Evolutionary conservation across 2,888 invertebrate species (phyloP).

Genomic region (Trissoscelio sp.): DNA sequence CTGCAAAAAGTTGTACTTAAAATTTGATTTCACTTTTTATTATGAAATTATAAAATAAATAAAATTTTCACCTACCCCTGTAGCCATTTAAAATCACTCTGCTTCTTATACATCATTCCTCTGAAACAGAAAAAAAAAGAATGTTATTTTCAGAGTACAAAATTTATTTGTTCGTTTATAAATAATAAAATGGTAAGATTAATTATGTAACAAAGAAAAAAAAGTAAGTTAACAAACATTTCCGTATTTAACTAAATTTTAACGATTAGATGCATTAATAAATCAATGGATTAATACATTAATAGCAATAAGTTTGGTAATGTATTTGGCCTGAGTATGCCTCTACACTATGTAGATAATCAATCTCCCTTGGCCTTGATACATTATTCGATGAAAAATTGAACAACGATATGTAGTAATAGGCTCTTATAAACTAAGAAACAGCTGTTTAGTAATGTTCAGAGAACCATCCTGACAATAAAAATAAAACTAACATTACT

Average conservation of each 20-base stretch:
- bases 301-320: slow-evolving; percentile 6
- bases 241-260: background rate
- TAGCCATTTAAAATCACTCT: too few species aligned
- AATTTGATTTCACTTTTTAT: too few species aligned
- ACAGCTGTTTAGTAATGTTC: background rate
- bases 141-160: too few species aligned
- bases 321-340: slow-evolving; percentile 16
- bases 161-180: too few species aligned
- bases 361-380: slow-evolving; percentile 63
- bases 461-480: background rate
- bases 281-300: background rate
- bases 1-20: slow-evolving; percentile 48
- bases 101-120: too few species aligned
- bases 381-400: slow-evolving; percentile 56
- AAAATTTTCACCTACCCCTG: too few species aligned
- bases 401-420: slow-evolving; percentile 18
- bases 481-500: background rate
- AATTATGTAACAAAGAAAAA: too few species aligned
- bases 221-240: background rate
- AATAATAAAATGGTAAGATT: too few species aligned
- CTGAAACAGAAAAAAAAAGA: too few species aligned
- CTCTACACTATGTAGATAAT: slow-evolving; percentile 51
- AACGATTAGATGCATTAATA: background rate
- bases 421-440: slow-evolving; percentile 8
- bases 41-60: too few species aligned